A percentile compares a stretch with the other conserved stretches of the same genome.
Conservation (phyloP, 2,113 vertebrate species). For the Centropus bengalensis region DNA sequence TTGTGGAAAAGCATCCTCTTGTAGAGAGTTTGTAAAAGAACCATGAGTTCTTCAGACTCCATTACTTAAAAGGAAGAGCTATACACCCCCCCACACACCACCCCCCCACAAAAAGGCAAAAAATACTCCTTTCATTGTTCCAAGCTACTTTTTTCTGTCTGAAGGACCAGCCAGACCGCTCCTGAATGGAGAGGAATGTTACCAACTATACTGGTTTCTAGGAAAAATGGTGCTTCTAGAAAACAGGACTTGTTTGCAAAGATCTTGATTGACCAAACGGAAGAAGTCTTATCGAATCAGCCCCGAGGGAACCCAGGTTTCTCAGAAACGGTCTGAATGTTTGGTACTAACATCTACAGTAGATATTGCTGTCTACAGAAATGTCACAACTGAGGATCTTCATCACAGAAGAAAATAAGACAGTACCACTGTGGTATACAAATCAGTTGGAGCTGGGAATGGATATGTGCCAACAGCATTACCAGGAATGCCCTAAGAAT, state of each 20-base stretch:
- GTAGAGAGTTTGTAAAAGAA: background rate
- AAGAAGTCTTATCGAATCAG: background rate
- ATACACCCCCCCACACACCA: background rate
- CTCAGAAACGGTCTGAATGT: background rate
- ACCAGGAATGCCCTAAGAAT: background rate
- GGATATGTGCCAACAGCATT: background rate
- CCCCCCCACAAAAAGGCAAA: background rate
- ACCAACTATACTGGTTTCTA: background rate
- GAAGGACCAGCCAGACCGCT: background rate
- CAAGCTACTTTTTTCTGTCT: background rate
- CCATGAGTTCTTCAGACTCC: background rate
- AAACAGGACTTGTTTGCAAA: background rate
- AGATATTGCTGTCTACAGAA: background rate
- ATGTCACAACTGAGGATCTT: background rate
- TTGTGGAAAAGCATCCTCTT: background rate
- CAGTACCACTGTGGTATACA: background rate
- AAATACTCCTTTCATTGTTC: background rate
- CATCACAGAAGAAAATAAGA: background rate
- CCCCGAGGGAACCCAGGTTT: background rate
- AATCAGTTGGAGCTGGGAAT: background rate
- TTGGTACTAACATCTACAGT: background rate
- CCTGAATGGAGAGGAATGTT: background rate
- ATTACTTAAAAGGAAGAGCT: background rate
- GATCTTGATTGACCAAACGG: background rate
- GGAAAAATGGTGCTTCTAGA: background rate